Evolutionary conservation across 2,888 invertebrate species (phyloP).

Genomic region (Autographa pulchrina): DNA sequence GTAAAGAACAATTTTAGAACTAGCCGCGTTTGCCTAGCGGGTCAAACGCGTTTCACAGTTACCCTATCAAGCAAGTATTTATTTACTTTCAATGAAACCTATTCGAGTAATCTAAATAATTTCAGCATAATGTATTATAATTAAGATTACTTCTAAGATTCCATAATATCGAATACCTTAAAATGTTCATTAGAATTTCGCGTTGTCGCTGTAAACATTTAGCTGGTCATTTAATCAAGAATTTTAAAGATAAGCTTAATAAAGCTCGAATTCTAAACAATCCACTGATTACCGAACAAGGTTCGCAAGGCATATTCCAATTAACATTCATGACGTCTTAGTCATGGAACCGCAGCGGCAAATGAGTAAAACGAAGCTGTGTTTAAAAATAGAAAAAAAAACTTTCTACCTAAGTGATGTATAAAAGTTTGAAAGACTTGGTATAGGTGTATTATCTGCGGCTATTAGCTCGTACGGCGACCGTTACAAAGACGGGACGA

Average conservation of each 20-base stretch:
- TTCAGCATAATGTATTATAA: neutral
- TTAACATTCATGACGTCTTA: constrained; percentile 58
- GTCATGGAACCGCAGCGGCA: constrained; percentile 48
- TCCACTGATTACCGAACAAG: constrained; percentile 39
- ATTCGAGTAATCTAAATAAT: neutral
- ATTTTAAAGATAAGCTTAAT: constrained; percentile 28
- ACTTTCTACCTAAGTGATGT: constrained; percentile 18
- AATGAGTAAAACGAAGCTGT: constrained; percentile 24
- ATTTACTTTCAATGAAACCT: neutral
- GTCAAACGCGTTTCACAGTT: neutral
- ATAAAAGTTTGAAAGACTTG: constrained; percentile 11
- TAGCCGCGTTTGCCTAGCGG: neutral
- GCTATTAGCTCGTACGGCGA: constrained; percentile 50
- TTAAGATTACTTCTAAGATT: constrained; percentile 5
- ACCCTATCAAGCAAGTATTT: neutral
- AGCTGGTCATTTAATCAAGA: constrained; percentile 27
- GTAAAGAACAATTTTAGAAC: neutral
- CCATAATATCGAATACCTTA: neutral
- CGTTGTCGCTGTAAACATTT: constrained; percentile 14
- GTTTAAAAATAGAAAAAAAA: constrained; percentile 18
- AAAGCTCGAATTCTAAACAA: constrained; percentile 44
- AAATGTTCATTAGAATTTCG: neutral
- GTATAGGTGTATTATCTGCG: constrained; percentile 21
- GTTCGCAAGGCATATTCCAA: constrained; percentile 47
- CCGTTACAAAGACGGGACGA: constrained; percentile 62